phyloP scores from a whole-genome alignment of 2,797 vertebrate genomes.

The Amblyraja radiata region DNA sequence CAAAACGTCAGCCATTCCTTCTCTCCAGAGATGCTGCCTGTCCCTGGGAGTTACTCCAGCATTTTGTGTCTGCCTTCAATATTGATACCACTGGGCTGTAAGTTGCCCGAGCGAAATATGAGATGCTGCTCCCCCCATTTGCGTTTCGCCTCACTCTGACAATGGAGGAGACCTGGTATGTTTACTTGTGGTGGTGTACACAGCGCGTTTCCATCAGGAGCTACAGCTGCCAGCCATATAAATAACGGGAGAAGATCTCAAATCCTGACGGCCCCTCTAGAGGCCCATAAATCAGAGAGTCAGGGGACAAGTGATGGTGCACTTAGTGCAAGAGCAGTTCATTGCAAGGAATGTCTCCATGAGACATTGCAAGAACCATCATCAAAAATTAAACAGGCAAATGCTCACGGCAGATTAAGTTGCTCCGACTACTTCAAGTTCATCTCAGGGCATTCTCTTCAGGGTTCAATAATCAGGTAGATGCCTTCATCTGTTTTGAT shows the following conservation, averaged over 20 bases:
- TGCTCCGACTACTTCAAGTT: not conserved
- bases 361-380: not conserved
- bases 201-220: not conserved
- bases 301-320: not conserved
- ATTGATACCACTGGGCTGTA: too few relatives aligned
- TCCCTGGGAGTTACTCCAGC: too few relatives aligned
- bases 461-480: slow-evolving; percentile 9
- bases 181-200: not conserved
- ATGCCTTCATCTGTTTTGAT: not conserved
- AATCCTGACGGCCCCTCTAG: not conserved
- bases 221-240: not conserved
- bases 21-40: too few relatives aligned
- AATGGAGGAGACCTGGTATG: too few relatives aligned
- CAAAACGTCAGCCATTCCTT: too few relatives aligned
- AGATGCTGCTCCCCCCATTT: too few relatives aligned
- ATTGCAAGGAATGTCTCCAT: not conserved
- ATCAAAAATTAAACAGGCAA: slow-evolving; percentile 30
- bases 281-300: not conserved
- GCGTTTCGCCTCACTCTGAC: too few relatives aligned
- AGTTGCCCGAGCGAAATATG: too few relatives aligned
- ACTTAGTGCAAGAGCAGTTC: not conserved
- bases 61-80: too few relatives aligned
- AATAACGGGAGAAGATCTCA: not conserved
- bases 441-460: not conserved
- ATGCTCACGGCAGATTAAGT: not conserved